Base-by-base conservation (phyloP, 2,797 vertebrate genomes). In the Mallotus villosus region DNA sequence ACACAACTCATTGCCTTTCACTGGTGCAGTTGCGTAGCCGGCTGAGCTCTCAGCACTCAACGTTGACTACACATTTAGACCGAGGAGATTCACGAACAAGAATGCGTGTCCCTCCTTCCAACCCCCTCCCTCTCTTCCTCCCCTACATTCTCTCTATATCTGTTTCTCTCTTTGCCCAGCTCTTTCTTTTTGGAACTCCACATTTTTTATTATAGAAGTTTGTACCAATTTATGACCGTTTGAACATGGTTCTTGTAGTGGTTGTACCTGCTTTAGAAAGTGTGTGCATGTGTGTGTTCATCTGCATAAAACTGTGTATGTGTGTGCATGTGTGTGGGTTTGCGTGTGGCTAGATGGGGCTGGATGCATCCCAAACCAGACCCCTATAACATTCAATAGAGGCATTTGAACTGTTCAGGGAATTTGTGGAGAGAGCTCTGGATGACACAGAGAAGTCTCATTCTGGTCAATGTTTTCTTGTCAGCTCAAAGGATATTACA, bases 1-100 rank as follows among this genome's bases (percentile, higher is more conserved):
- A 83, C 89, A 89, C 85, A 85, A 87, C 62, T 81, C 84, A 81
- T 74, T 75, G 73, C 70, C 70, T 72, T 68, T 76, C 70, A 63
- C 75, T 70, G 60, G 82, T 81, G 78, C 82, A 84, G 83, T 83
- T 85, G 79, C 82, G 82, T 82, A 80, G 70, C 68, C 3, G 5
- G 22, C 14, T 60, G 24, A 60, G 29, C 63, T 22, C 53, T 59
- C 34, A 65, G 8, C 63, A 4, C 8, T 51, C 9, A 67, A 22
- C 11, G 37, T 8, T 46, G 41, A 41, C 37, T 41, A 41, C 37
- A 41, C 37, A 41, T 41, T 41, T 41, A 41, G 37, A 41, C 37
- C 8, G 37, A 46, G 9, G 51, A 27, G 24, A 22, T 60, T 60
- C 21, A 60, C 27, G 61, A 53, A 19, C 32, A 21, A 21, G 14